Conservation (phyloP, 2,797 vertebrate species). For the Schizopygopsis pylzovi region DNA sequence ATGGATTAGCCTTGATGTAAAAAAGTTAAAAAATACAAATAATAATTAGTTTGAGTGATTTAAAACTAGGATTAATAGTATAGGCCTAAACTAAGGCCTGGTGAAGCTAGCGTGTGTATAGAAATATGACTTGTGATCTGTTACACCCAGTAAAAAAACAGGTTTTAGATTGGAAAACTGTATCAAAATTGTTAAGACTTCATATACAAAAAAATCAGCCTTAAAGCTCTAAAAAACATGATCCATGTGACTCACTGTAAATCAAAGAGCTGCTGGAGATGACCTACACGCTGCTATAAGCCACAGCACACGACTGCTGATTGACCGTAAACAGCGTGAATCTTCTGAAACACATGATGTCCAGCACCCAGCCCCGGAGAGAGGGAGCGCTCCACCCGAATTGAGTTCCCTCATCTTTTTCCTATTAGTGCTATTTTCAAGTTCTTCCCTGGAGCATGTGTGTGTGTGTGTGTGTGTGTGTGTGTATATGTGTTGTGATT, state of each 20-base stretch:
- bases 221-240: neutral
- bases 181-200: neutral
- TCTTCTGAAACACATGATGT: slow-evolving; percentile 61
- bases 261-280: slow-evolving; percentile 47
- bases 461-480: slow-evolving; percentile 64
- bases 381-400: slow-evolving; percentile 53
- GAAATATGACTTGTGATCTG: neutral
- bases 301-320: slow-evolving; percentile 55
- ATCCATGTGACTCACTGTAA: neutral
- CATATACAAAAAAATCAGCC: too few species aligned
- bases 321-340: slow-evolving; percentile 51
- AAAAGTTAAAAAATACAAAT: neutral
- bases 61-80: neutral
- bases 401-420: slow-evolving; percentile 76
- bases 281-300: slow-evolving; percentile 3
- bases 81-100: neutral
- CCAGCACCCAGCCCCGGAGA: slow-evolving; percentile 53
- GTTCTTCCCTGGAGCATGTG: slow-evolving; percentile 62
- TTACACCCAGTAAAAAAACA: neutral
- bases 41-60: neutral
- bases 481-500: slow-evolving; percentile 63
- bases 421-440: slow-evolving; percentile 76
- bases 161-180: neutral
- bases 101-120: neutral
- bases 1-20: neutral